Conservation (phyloP, 1,140 invertebrate genomes). For the Liolophura sinensis region DNA sequence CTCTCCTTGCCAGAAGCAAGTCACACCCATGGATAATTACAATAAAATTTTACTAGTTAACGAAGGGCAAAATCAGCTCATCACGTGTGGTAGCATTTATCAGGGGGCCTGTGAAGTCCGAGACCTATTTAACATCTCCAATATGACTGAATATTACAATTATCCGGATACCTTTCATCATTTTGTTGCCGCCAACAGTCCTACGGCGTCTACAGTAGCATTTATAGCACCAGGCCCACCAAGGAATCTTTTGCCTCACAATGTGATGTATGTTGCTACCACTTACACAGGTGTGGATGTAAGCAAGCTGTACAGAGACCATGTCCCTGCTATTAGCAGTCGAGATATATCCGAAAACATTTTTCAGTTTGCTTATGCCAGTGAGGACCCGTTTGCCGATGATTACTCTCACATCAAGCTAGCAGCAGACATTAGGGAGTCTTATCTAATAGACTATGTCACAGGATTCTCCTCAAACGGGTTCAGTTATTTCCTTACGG, state of each 20-base stretch:
- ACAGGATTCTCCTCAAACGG: conserved; percentile 92
- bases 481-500: conserved; percentile 95
- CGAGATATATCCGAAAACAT: conserved; percentile 27
- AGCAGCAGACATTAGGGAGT: conserved; percentile 26
- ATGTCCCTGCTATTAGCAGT: conserved; percentile 33
- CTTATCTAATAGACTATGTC: conserved; percentile 80
- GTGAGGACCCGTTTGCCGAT: conserved; percentile 22
- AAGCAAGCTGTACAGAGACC: conserved; percentile 18
- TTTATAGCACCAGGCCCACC: conserved; percentile 94
- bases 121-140: conserved; percentile 85
- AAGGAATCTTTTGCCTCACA: conserved; percentile 57
- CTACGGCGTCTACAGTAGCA: conserved; percentile 90
- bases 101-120: conserved; percentile 86
- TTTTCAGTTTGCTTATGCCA: conserved; percentile 27
- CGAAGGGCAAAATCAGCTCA: conserved; percentile 83
- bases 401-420: conserved; percentile 33
- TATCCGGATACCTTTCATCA: conserved; percentile 67
- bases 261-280: conserved; percentile 41
- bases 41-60: conserved; percentile 96
- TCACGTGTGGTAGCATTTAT: conserved; percentile 89
- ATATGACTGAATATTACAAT: conserved; percentile 77
- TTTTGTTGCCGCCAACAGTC: conserved; percentile 93
- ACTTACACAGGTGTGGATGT: conserved; percentile 27
- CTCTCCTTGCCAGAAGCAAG: conserved; percentile 66
- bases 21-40: conserved; percentile 77